Conservation (phyloP, 2,888 invertebrate genomes). For the Lapara coniferarum region DNA sequence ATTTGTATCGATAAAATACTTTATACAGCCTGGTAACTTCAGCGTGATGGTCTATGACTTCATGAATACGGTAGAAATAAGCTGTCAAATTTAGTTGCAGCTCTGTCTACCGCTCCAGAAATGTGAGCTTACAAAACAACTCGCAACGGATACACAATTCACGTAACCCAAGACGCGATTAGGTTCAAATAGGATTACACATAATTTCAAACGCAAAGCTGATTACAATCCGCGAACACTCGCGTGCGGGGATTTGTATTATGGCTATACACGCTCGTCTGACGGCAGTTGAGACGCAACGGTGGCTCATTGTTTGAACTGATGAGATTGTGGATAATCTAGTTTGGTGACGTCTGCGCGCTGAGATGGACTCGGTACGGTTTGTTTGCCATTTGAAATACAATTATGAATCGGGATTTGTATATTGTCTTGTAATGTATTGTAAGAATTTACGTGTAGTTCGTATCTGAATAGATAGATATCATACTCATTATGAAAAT, state of each 20-base stretch:
- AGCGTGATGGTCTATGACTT: too few species aligned
- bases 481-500: too few species aligned
- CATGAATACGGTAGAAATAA: too few species aligned
- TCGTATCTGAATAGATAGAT: background rate
- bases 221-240: slow-evolving; percentile 6
- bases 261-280: background rate
- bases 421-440: background rate
- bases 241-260: background rate
- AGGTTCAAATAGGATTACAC: background rate
- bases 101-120: too few species aligned
- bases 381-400: background rate
- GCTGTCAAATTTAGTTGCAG: too few species aligned
- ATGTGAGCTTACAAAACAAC: too few species aligned
- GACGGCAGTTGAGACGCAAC: slow-evolving; percentile 3
- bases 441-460: background rate
- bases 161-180: background rate
- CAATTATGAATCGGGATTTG: slow-evolving; percentile 2
- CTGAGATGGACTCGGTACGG: background rate
- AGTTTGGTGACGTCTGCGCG: background rate
- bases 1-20: too few species aligned
- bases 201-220: slow-evolving; percentile 4
- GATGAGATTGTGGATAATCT: slow-evolving; percentile 22
- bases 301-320: slow-evolving; percentile 9
- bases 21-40: too few species aligned
- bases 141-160: too few species aligned